Conservation (phyloP, 2,113 vertebrate species). For the Aleadryas rufinucha region DNA sequence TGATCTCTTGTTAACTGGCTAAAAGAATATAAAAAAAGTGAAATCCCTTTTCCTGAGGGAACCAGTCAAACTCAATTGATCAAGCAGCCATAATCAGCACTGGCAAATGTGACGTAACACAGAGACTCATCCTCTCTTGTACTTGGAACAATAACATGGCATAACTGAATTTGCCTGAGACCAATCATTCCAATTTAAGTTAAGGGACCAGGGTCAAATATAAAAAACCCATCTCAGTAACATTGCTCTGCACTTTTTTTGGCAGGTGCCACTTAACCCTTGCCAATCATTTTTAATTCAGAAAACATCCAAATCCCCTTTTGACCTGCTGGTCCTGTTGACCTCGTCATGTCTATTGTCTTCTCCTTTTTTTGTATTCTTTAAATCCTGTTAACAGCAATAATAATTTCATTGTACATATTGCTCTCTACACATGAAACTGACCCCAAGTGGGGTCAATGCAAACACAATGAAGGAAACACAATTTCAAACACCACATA, state of each 20-base stretch:
- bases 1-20: neutral
- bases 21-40: neutral
- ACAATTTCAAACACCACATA: neutral
- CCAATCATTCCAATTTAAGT: neutral
- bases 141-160: neutral
- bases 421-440: neutral
- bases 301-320: neutral
- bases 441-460: neutral
- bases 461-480: neutral
- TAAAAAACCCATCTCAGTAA: neutral
- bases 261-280: neutral
- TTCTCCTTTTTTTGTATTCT: neutral
- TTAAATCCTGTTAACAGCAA: neutral
- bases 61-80: rapidly evolving
- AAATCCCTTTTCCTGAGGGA: neutral
- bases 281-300: neutral
- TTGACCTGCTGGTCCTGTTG: no score
- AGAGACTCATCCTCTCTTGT: neutral
- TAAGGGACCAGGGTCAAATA: neutral
- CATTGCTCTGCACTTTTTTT: neutral
- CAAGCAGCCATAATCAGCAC: neutral
- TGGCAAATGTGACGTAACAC: neutral
- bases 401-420: no score
- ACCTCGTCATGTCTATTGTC: neutral
- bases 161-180: neutral